phyloP scores from a whole-genome alignment of 2,113 vertebrate genomes.

The Lophura nycthemera region DNA sequence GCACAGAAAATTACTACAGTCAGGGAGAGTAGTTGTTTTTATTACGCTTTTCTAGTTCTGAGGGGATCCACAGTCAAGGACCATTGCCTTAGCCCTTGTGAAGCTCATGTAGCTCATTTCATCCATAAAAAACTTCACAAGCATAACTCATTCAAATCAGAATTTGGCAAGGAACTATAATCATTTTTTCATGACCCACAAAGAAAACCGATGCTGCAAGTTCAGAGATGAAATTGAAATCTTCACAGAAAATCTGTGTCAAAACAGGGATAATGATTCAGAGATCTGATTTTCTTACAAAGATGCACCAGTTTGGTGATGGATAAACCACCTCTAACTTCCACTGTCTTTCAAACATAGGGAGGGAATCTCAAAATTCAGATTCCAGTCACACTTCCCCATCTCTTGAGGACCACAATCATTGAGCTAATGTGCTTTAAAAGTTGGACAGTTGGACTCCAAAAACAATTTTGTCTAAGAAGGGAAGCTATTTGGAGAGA shows the following conservation, averaged over 20 bases:
- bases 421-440: neutral
- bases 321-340: neutral
- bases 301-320: neutral
- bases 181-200: neutral
- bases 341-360: neutral
- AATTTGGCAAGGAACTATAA: neutral
- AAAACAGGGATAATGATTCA: neutral
- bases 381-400: neutral
- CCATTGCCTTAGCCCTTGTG: conserved; percentile 6
- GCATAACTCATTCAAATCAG: neutral
- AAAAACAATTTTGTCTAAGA: neutral
- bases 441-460: neutral
- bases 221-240: neutral
- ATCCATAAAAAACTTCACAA: neutral
- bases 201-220: accelerated
- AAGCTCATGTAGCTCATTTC: neutral
- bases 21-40: neutral
- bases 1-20: neutral
- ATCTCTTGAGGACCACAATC: neutral
- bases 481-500: neutral
- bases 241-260: neutral
- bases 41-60: neutral
- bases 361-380: neutral
- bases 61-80: neutral
- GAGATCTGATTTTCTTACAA: neutral